Percentiles rank a stretch among this genome's conserved stretches.
phyloP scores from a whole-genome alignment of 2,888 invertebrate species.

The Habrosyne pyritoides region DNA sequence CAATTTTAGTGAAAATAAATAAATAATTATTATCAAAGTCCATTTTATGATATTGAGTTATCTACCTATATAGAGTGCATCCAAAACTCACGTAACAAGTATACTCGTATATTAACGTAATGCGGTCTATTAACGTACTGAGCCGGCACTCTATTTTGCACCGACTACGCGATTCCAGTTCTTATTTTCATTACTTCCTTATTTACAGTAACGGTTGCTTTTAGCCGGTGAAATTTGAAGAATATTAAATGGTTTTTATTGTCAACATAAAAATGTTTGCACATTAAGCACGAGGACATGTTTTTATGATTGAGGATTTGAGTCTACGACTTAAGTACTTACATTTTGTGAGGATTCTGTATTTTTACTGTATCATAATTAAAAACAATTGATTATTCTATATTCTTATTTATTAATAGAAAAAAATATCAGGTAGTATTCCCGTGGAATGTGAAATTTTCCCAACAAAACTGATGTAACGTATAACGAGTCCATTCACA shows the following conservation, averaged over 20 bases:
- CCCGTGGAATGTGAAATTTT: too few species aligned
- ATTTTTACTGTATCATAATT: too few species aligned
- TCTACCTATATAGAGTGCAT: neutral
- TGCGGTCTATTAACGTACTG: conserved; percentile 2
- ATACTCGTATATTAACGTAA: neutral
- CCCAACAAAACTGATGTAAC: too few species aligned
- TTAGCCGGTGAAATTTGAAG: neutral
- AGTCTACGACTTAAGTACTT: too few species aligned
- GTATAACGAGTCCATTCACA: too few species aligned
- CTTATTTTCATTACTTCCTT: neutral
- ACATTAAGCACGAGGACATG: neutral
- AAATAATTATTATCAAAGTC: too few species aligned
- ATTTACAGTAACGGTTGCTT: neutral
- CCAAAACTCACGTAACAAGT: neutral
- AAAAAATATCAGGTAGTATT: too few species aligned
- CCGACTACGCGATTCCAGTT: neutral
- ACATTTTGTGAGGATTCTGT: too few species aligned
- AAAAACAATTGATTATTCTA: too few species aligned
- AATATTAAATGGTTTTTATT: neutral
- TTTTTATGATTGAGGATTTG: neutral
- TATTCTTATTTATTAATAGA: too few species aligned
- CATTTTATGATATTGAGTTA: too few species aligned
- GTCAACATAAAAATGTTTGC: neutral
- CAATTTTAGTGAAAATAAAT: too few species aligned
- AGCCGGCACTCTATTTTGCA: conserved; percentile 1